Conservation (phyloP, 2,113 vertebrate genomes). For the Pollimyrus isidori region DNA sequence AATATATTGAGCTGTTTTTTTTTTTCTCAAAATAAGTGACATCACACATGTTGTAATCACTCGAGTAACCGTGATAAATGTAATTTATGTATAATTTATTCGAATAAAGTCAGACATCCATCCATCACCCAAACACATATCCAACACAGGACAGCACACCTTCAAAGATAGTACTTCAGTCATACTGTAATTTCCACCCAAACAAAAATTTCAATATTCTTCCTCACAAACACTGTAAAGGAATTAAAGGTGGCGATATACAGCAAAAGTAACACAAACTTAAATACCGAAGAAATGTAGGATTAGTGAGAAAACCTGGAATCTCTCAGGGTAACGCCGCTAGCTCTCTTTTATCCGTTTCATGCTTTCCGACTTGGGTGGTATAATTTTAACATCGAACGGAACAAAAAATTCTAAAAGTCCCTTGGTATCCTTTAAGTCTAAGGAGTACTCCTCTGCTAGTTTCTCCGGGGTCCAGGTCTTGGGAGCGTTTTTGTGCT, state of each 20-base stretch:
- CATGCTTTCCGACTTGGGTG: conserved; percentile 41
- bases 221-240: not conserved
- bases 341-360: conserved; percentile 65
- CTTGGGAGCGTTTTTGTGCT: conserved; percentile 70
- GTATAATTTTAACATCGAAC: conserved; percentile 67
- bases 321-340: not conserved
- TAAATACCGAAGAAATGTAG: not conserved
- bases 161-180: not conserved
- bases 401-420: conserved; percentile 76
- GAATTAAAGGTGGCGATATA: not conserved
- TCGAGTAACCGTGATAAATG: not conserved
- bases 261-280: conserved; percentile 4
- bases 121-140: not conserved
- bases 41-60: not conserved
- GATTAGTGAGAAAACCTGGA: not conserved
- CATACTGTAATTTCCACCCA: not conserved
- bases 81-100: not conserved
- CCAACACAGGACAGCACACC: not conserved
- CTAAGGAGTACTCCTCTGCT: conserved; percentile 74
- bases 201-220: not conserved
- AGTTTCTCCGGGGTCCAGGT: conserved; percentile 80
- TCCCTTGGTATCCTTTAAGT: conserved; percentile 69
- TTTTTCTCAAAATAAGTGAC: not conserved
- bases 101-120: not conserved
- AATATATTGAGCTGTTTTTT: not conserved